Evolutionary conservation across 2,888 invertebrate genomes (phyloP).

Genomic region (Geophilus truncorum): DNA sequence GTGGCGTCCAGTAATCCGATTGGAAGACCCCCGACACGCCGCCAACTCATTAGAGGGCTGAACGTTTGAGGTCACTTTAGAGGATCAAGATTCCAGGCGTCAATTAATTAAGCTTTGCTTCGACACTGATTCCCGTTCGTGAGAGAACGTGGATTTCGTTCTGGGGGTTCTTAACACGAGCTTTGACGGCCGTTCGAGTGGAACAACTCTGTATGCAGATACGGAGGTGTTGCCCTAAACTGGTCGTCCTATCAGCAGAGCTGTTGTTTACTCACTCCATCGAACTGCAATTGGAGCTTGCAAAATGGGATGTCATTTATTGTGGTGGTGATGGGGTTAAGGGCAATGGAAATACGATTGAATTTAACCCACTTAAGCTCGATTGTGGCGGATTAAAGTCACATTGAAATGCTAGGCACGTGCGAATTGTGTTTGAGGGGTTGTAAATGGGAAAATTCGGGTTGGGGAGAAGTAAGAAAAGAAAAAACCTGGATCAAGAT

Average conservation of each 20-base stretch:
- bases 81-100: slow-evolving; percentile 21
- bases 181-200: not conserved
- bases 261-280: slow-evolving; percentile 17
- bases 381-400: slow-evolving; percentile 2
- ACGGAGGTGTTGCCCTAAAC: slow-evolving; percentile 9
- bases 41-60: slow-evolving; percentile 20
- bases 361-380: slow-evolving; percentile 25
- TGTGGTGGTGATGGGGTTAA: slow-evolving; percentile 27
- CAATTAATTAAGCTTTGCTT: slow-evolving; percentile 14
- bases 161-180: not conserved
- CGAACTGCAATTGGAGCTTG: not conserved
- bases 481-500: not conserved
- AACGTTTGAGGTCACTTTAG: slow-evolving; percentile 21
- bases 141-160: not conserved
- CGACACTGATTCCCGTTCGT: not conserved
- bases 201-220: not conserved
- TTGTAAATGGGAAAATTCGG: slow-evolving; percentile 3
- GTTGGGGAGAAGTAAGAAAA: not conserved
- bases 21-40: slow-evolving; percentile 31
- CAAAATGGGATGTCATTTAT: not conserved
- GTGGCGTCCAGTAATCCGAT: slow-evolving; percentile 27
- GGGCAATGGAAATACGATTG: slow-evolving; percentile 25
- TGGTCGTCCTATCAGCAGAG: slow-evolving; percentile 21
- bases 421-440: not conserved
- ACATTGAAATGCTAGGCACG: not conserved